These are phyloP conservation scores for Cariama cristata DNA, from an alignment of 2,113 vertebrate genomes.

Conservation along the genomic window DNA sequence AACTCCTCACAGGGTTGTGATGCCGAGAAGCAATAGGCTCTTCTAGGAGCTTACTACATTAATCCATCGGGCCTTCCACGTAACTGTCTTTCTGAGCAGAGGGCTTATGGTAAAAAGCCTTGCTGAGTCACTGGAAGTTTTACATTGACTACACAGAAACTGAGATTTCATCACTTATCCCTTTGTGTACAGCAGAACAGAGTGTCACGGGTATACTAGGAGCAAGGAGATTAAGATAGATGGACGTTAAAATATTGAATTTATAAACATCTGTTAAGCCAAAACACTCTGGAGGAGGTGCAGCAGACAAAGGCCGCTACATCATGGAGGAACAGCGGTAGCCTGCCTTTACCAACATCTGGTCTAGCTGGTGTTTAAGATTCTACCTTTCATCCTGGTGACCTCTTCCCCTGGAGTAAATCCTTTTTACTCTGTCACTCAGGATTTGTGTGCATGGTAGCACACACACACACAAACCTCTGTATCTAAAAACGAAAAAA, in stretches of 20 bases:
- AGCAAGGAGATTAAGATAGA: slow-evolving; percentile 55
- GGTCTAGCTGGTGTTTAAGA: slow-evolving; percentile 34
- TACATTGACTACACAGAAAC: background rate
- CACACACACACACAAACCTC: background rate
- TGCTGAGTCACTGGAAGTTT: slow-evolving; percentile 27
- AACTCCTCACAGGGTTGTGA: background rate
- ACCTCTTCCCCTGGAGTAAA: slow-evolving; percentile 32
- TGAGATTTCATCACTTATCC: background rate
- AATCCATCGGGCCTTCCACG: background rate
- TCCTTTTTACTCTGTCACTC: background rate
- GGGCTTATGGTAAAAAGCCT: background rate
- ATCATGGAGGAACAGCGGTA: background rate
- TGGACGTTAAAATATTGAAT: slow-evolving; percentile 36
- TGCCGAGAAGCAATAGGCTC: background rate
- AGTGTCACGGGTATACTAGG: background rate
- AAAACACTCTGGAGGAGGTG: slow-evolving; percentile 37
- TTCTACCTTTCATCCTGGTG: slow-evolving; percentile 11
- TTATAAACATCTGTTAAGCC: slow-evolving; percentile 57
- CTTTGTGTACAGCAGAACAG: background rate
- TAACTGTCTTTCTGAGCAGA: background rate
- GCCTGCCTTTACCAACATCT: slow-evolving; percentile 40
- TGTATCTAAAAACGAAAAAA: background rate
- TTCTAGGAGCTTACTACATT: background rate
- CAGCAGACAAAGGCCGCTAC: background rate
- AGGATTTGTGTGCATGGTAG: background rate